Evolutionary conservation across 2,888 invertebrate genomes (phyloP).

Genomic region (Crossocerus cetratus): DNA sequence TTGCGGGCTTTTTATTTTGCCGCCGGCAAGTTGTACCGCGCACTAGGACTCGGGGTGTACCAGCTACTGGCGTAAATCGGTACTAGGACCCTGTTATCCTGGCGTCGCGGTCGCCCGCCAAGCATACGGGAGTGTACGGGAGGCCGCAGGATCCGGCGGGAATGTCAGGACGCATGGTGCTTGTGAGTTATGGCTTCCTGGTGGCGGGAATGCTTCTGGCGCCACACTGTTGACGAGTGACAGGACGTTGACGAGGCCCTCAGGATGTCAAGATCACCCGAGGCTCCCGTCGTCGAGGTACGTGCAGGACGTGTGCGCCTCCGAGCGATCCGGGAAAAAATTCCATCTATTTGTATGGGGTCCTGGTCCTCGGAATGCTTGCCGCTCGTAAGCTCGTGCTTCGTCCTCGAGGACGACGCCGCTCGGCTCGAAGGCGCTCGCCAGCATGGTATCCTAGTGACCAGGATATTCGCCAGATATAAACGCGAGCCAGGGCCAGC

Average conservation of each 20-base stretch:
- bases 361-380: slow-evolving; percentile 65
- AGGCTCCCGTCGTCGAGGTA: neutral
- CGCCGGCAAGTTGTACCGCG: neutral
- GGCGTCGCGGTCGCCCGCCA: slow-evolving; percentile 32
- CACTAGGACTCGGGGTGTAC: neutral
- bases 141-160: slow-evolving; percentile 16
- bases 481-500: slow-evolving; percentile 1
- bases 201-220: slow-evolving; percentile 72
- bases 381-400: slow-evolving; percentile 48
- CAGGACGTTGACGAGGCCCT: slow-evolving; percentile 56
- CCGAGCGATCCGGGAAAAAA: slow-evolving; percentile 12
- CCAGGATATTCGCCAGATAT: slow-evolving; percentile 43
- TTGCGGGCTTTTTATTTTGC: neutral
- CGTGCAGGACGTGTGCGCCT: neutral
- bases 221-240: slow-evolving; percentile 71
- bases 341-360: slow-evolving; percentile 44
- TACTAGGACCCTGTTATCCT: slow-evolving; percentile 59
- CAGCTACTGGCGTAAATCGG: slow-evolving; percentile 1
- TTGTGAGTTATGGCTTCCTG: slow-evolving; percentile 68
- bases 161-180: slow-evolving; percentile 12
- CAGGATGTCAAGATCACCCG: neutral
- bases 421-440: slow-evolving; percentile 36
- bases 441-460: slow-evolving; percentile 53
- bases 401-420: neutral
- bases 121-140: slow-evolving; percentile 38